These are phyloP conservation scores for Morpho achilles DNA, from an alignment of 2,888 invertebrate genomes.

Conservation along the genomic window DNA sequence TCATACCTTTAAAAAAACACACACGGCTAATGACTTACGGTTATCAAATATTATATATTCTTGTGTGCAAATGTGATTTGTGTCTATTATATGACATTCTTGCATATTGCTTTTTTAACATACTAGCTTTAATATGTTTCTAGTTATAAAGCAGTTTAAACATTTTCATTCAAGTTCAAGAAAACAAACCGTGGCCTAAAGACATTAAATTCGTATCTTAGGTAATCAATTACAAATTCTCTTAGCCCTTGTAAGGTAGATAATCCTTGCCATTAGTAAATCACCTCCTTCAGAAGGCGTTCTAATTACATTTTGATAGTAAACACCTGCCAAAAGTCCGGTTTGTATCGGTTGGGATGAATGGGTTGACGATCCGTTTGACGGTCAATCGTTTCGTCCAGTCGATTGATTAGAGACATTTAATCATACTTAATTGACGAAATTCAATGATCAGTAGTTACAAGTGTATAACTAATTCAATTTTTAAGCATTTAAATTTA, in stretches of 20 bases:
- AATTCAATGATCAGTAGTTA: no score
- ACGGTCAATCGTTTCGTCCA: constrained; percentile 47
- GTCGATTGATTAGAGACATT: constrained; percentile 51
- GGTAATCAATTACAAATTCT: constrained; percentile 10
- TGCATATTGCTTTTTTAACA: no score
- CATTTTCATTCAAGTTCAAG: no score
- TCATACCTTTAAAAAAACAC: no score
- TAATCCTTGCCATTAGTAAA: constrained; percentile 57
- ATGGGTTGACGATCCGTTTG: constrained; percentile 55
- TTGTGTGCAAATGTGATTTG: no score
- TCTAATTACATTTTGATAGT: constrained; percentile 63
- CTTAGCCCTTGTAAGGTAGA: constrained; percentile 3
- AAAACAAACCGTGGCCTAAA: background rate
- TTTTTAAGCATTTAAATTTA: no score
- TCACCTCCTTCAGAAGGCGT: constrained; percentile 31
- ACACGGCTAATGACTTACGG: no score
- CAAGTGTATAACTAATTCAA: no score
- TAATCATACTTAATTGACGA: no score
- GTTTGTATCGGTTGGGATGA: constrained; percentile 42
- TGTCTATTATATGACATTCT: no score
- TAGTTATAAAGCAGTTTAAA: no score
- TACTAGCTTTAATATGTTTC: no score
- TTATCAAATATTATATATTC: background rate
- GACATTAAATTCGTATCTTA: background rate
- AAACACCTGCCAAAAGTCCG: constrained; percentile 60